Evolutionary conservation across 2,888 invertebrate species (phyloP).

Genomic region (Stenichneumon culpator): DNA sequence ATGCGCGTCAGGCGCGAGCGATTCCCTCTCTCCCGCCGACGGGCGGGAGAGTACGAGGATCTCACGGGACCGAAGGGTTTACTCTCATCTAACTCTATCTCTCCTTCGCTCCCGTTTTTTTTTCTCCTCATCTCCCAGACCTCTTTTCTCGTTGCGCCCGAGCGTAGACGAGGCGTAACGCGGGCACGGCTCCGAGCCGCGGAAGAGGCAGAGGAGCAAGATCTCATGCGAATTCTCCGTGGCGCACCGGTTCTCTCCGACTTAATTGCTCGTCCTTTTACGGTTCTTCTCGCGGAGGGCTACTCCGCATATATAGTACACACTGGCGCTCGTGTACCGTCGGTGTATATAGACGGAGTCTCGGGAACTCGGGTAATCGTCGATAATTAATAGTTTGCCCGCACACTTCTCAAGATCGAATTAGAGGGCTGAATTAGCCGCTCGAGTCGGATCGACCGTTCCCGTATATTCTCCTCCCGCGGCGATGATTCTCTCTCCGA

Average conservation of each 20-base stretch:
- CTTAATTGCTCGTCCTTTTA: constrained; percentile 72
- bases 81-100: constrained; percentile 69
- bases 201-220: neutral
- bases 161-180: constrained; percentile 70
- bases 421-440: constrained; percentile 60
- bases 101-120: constrained; percentile 44
- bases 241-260: constrained; percentile 51
- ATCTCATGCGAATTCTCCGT: constrained; percentile 59
- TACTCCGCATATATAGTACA: neutral
- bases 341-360: constrained; percentile 19
- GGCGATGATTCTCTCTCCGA: neutral
- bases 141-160: constrained; percentile 53
- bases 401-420: constrained; percentile 61
- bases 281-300: constrained; percentile 53
- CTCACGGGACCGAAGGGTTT: constrained; percentile 82
- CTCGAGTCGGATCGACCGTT: neutral
- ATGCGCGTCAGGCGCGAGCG: constrained; percentile 78
- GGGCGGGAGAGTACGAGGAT: constrained; percentile 64
- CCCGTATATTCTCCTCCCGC: constrained; percentile 38
- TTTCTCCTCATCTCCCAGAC: constrained; percentile 35
- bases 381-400: constrained; percentile 71
- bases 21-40: constrained; percentile 66
- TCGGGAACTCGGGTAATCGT: constrained; percentile 64
- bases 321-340: constrained; percentile 3
- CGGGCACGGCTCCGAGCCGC: neutral